phyloP scores from a whole-genome alignment of 2,797 vertebrate species.

The Mormyrus proboscirostris region DNA sequence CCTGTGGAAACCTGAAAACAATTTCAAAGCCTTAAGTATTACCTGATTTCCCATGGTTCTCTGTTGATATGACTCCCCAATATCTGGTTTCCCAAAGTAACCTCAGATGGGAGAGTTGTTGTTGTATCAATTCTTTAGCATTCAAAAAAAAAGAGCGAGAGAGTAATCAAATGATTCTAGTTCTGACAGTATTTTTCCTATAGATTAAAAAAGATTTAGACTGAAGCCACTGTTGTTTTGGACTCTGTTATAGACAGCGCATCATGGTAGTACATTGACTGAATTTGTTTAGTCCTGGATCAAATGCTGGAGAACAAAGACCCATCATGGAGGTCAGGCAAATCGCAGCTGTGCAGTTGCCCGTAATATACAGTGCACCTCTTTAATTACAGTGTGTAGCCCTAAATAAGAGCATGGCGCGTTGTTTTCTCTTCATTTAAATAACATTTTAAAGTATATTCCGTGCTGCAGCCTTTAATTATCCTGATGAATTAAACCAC shows the following conservation, averaged over 20 bases:
- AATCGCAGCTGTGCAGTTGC: conserved; percentile 31
- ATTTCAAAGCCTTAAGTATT: conserved; percentile 65
- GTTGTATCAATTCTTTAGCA: background rate
- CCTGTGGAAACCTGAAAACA: conserved; percentile 70
- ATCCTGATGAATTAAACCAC: conserved; percentile 57
- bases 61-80: conserved; percentile 42
- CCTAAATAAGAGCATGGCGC: conserved; percentile 66
- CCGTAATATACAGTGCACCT: conserved; percentile 49
- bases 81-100: conserved; percentile 26
- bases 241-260: background rate
- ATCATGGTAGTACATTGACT: background rate
- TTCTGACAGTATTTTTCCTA: background rate
- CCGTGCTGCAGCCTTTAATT: conserved; percentile 64
- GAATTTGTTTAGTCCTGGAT: background rate
- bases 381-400: conserved; percentile 62
- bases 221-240: background rate
- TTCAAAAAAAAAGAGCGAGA: background rate
- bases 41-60: conserved; percentile 64
- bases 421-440: conserved; percentile 56
- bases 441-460: conserved; percentile 54
- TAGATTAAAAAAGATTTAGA: background rate
- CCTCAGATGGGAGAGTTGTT: background rate
- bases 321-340: background rate
- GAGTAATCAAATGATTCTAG: background rate
- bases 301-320: background rate